Percentiles rank a stretch among this genome's conserved stretches.
Conservation (phyloP, 2,113 vertebrate species). For the Podilymbus podiceps region DNA sequence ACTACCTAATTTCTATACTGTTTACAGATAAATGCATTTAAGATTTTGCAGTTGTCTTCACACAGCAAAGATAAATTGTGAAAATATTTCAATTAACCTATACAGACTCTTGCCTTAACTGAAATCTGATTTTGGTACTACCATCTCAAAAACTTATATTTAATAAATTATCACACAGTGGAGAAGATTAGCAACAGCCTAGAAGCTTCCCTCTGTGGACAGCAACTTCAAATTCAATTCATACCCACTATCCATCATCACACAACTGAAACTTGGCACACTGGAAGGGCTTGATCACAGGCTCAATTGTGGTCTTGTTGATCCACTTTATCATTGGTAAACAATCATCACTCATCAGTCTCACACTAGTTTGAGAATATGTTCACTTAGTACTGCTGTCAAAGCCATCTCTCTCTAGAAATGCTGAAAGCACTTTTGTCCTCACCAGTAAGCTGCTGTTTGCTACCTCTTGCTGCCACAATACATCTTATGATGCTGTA, state of each 20-base stretch:
- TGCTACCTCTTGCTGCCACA: background rate
- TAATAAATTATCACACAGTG: background rate
- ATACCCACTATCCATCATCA: background rate
- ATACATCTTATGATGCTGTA: background rate
- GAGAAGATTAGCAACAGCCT: background rate
- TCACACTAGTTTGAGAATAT: background rate
- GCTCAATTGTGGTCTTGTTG: background rate
- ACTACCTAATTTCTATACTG: background rate
- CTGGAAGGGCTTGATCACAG: background rate
- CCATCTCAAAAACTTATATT: background rate
- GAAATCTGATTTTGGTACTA: background rate
- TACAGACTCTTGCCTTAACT: background rate
- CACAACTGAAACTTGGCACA: background rate
- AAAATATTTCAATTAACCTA: background rate
- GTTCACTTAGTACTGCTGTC: background rate
- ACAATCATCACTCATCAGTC: background rate
- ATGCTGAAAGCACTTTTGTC: background rate
- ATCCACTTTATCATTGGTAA: background rate
- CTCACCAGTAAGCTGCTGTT: background rate
- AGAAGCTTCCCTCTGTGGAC: background rate
- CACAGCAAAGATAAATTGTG: background rate
- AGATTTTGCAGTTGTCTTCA: background rate
- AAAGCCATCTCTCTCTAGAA: background rate
- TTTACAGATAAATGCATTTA: background rate
- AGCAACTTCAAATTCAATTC: background rate